phyloP scores from a whole-genome alignment of 2,113 vertebrate species.

The Gila orcuttii region DNA sequence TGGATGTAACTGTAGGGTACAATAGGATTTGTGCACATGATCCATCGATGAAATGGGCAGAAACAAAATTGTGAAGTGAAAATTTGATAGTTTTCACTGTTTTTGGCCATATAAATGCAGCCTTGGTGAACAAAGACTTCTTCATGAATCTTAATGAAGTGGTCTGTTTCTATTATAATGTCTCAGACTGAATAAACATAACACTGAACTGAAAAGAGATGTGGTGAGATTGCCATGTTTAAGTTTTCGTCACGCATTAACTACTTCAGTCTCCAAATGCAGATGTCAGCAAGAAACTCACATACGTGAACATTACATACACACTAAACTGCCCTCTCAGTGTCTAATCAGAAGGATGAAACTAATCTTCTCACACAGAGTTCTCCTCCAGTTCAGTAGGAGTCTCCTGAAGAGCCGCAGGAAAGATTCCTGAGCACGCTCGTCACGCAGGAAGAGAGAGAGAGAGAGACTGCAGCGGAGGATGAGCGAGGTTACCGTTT shows the following conservation, averaged over 20 bases:
- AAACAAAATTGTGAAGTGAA: not conserved
- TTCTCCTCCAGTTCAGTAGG: constrained; percentile 21
- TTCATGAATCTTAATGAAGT: not conserved
- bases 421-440: constrained; percentile 50
- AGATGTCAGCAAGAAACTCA: not conserved
- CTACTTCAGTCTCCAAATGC: not conserved
- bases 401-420: constrained; percentile 16
- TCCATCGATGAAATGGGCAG: not conserved
- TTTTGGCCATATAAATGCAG: not conserved
- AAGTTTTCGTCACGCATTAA: not conserved
- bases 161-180: not conserved
- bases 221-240: not conserved
- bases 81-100: not conserved
- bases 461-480: constrained; percentile 30
- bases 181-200: not conserved
- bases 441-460: not conserved
- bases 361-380: constrained; percentile 16
- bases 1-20: not conserved
- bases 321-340: constrained; percentile 4
- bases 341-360: constrained; percentile 29
- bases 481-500: constrained; percentile 45
- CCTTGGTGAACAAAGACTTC: not conserved
- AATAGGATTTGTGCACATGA: not conserved
- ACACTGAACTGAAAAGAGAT: not conserved
- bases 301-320: not conserved